A percentile compares a stretch with the other conserved stretches of the same genome.
phyloP scores from a whole-genome alignment of 2,113 vertebrate genomes.

The Petaurus breviceps region DNA sequence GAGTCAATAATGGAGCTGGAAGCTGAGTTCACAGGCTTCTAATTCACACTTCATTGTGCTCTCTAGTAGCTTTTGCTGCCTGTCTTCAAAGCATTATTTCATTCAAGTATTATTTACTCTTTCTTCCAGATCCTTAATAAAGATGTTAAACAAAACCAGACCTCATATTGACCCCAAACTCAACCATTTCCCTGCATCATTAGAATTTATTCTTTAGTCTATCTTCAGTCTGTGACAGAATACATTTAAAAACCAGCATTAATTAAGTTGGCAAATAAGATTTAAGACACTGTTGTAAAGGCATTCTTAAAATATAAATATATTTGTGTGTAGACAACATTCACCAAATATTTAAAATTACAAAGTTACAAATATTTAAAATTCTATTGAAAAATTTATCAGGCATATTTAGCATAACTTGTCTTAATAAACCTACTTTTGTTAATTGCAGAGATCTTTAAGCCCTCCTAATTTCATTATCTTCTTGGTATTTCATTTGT shows the following conservation, averaged over 20 bases:
- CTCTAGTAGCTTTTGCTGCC: constrained; percentile 12
- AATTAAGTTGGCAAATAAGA: constrained; percentile 75
- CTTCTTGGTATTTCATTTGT: constrained; percentile 47
- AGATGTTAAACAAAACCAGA: constrained; percentile 76
- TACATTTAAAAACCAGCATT: constrained; percentile 67
- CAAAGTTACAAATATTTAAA: constrained; percentile 66
- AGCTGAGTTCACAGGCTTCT: neutral
- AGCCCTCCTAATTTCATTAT: constrained; percentile 61
- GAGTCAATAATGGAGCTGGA: neutral
- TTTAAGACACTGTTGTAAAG: constrained; percentile 76
- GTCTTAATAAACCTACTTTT: constrained; percentile 70
- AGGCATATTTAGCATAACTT: constrained; percentile 62
- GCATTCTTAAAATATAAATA: constrained; percentile 74
- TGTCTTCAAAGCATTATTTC: constrained; percentile 66
- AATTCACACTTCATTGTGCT: constrained; percentile 7
- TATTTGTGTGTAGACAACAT: constrained; percentile 62
- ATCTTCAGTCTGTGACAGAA: constrained; percentile 65
- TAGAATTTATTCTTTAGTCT: constrained; percentile 53
- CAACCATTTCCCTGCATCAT: constrained; percentile 66
- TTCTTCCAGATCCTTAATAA: constrained; percentile 72
- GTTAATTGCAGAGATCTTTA: constrained; percentile 47
- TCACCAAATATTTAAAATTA: constrained; percentile 68
- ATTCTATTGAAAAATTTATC: constrained; percentile 74
- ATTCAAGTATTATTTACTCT: constrained; percentile 72
- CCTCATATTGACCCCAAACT: constrained; percentile 64